Percentiles rank a stretch among this genome's conserved stretches.
These are phyloP conservation scores for Xenopus borealis DNA, from an alignment of 2,113 vertebrate species.

Conservation along the genomic window DNA sequence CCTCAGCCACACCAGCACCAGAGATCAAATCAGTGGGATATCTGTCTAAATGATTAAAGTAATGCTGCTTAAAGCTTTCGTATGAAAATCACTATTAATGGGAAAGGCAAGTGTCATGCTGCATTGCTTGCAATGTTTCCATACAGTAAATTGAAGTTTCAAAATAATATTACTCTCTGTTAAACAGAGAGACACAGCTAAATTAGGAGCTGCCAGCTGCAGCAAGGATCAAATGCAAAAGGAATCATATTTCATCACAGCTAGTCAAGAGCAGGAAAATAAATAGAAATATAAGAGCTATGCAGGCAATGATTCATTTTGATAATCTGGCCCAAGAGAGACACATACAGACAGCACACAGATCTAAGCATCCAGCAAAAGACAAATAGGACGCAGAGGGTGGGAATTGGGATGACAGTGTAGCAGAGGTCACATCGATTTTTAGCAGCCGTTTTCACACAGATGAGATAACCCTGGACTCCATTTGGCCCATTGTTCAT, in stretches of 20 bases:
- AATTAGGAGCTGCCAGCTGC: slow-evolving; percentile 71
- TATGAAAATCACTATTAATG: slow-evolving; percentile 68
- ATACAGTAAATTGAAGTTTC: slow-evolving; percentile 71
- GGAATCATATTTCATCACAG: slow-evolving; percentile 76
- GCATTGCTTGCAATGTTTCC: slow-evolving; percentile 64
- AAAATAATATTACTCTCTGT: slow-evolving; percentile 74
- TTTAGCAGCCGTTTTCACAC: slow-evolving; percentile 73
- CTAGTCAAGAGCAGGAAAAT: slow-evolving; percentile 75
- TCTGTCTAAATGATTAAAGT: slow-evolving; percentile 57
- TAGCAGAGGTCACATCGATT: slow-evolving; percentile 87
- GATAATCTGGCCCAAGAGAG: slow-evolving; percentile 82
- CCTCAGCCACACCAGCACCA: background rate
- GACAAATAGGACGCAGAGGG: slow-evolving; percentile 82
- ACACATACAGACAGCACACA: slow-evolving; percentile 73
- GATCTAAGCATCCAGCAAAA: slow-evolving; percentile 73
- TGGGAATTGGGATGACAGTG: slow-evolving; percentile 78
- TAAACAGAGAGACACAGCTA: slow-evolving; percentile 73
- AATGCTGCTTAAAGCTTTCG: slow-evolving; percentile 55
- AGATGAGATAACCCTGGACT: slow-evolving; percentile 82
- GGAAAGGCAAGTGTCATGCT: slow-evolving; percentile 58
- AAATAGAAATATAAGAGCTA: slow-evolving; percentile 79
- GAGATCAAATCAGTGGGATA: slow-evolving; percentile 38
- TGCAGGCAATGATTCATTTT: slow-evolving; percentile 80
- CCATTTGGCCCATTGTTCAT: slow-evolving; percentile 83
- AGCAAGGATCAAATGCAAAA: slow-evolving; percentile 74